A percentile compares a stretch with the other conserved stretches of the same genome.
Evolutionary conservation across 23 tunicate genomes (phyloP).

Genomic region (Corella eumyota): DNA sequence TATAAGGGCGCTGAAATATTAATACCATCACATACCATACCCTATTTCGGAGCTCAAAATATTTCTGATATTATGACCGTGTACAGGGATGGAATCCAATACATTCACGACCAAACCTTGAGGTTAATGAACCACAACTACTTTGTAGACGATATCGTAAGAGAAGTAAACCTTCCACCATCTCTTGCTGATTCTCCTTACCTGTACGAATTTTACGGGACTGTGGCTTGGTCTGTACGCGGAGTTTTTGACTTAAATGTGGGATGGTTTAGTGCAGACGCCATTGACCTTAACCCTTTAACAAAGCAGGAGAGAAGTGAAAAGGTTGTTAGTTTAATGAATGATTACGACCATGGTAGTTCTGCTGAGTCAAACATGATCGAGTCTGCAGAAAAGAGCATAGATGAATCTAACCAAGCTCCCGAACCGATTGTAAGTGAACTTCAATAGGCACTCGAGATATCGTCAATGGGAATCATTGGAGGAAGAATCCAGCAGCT

Average conservation of each 20-base stretch:
- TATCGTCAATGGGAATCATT: no score
- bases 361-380: no score
- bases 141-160: slow-evolving; percentile 23
- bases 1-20: slow-evolving; percentile 7
- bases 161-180: slow-evolving; percentile 16
- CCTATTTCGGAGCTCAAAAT: slow-evolving; percentile 8
- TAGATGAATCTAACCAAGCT: no score
- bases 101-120: slow-evolving; percentile 43
- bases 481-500: no score
- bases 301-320: no score
- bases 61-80: slow-evolving; percentile 13
- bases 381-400: no score
- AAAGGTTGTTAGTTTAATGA: no score
- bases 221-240: slow-evolving; percentile 17
- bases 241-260: slow-evolving; percentile 9
- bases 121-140: slow-evolving; percentile 11
- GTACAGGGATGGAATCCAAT: slow-evolving; percentile 38
- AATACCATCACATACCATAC: slow-evolving; percentile 12
- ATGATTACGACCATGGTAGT: no score
- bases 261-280: slow-evolving; percentile 29
- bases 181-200: neutral
- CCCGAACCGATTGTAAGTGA: no score
- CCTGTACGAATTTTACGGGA: slow-evolving; percentile 11
- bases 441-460: no score
- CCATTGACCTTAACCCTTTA: slow-evolving; percentile 6